Evolutionary conservation across 2,888 invertebrate species (phyloP).

Genomic region (Strigamia maritima): DNA sequence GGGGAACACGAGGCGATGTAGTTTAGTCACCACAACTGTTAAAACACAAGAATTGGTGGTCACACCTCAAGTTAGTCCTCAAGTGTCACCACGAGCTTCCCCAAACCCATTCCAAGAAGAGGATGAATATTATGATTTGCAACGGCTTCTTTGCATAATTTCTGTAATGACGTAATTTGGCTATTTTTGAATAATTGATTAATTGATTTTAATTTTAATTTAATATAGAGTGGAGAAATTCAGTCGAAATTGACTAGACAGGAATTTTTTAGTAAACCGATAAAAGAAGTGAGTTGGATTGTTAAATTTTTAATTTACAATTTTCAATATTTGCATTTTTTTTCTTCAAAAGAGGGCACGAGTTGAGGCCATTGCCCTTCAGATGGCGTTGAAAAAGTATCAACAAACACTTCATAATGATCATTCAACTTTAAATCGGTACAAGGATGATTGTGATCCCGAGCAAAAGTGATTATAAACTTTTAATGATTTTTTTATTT

Average conservation of each 20-base stretch:
- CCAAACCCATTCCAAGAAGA: not conserved
- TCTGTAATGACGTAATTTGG: not conserved
- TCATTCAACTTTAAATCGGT: not conserved
- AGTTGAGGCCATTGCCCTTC: constrained; percentile 12
- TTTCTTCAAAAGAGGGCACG: not conserved
- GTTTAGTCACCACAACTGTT: not conserved
- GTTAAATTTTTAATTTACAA: not conserved
- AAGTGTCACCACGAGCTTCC: not conserved
- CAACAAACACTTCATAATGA: not conserved
- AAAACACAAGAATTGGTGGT: not conserved
- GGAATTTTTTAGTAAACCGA: constrained; percentile 5
- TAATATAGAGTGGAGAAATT: not conserved
- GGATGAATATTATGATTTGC: constrained; percentile 25
- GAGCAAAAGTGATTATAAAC: not conserved
- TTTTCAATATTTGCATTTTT: not conserved
- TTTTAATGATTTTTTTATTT: not conserved
- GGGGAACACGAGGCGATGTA: not conserved
- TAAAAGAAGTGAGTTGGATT: not conserved
- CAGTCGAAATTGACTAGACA: not conserved
- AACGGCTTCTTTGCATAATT: not conserved
- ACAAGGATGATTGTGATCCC: not conserved
- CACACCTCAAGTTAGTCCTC: not conserved
- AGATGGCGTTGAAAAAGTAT: constrained; percentile 15
- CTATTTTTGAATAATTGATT: not conserved
- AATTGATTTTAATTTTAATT: not conserved